Base-by-base conservation (phyloP, 2,113 vertebrate species). In the Tupaia tana region DNA sequence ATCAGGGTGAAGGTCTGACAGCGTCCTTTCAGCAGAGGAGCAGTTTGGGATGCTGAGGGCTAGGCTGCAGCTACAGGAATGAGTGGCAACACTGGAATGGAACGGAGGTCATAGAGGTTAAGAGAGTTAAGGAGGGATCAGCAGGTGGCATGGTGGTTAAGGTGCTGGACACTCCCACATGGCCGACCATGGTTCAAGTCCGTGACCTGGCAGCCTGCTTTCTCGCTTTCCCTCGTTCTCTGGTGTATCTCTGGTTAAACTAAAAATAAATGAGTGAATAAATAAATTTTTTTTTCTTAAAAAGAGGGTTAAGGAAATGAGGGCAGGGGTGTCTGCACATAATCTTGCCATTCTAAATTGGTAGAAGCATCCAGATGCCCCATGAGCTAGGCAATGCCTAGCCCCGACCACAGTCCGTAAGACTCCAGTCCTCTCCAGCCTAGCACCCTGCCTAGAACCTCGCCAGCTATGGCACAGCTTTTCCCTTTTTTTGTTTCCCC, bases 61-160 rank as follows among this genome's bases (percentile, higher is more conserved):
- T 29, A 31, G 52, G 80, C n/a, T 31, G 52, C 31, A 56, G 81
- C 61, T 85, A 19, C 25, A 34, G 63, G 63, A 84, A 63, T 3
- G 3, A 25, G 31, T 9, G 20, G 43, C 18, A 71, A 61, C 24
- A 19, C 27, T 87, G 70, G 67, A 29, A n/a, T 15, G 34, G 59
- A 66, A 86, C 69, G 64, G 54, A 61, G 29, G 61, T 56, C 84
- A 58, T 1, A 31, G 83, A 61, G 61, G 27, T 18, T 75, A 29
- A 79, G 34, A 78, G 80, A 31, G 31, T 56, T 87, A 54, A 86
- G 93, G 61, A 91, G 43, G 43, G 43, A 43, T 43, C 43, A 43
- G 43, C 43, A 43, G 43, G 43, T 43, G 43, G 43, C 43, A 43
- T 43, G 43, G 43, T 43, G 43, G 43, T 43, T 43, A 43, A 43